Percentiles rank a stretch among this genome's conserved stretches.
These are phyloP conservation scores for Euphonia xanthogaster DNA, from an alignment of 2,797 vertebrate genomes.

Conservation along the genomic window DNA sequence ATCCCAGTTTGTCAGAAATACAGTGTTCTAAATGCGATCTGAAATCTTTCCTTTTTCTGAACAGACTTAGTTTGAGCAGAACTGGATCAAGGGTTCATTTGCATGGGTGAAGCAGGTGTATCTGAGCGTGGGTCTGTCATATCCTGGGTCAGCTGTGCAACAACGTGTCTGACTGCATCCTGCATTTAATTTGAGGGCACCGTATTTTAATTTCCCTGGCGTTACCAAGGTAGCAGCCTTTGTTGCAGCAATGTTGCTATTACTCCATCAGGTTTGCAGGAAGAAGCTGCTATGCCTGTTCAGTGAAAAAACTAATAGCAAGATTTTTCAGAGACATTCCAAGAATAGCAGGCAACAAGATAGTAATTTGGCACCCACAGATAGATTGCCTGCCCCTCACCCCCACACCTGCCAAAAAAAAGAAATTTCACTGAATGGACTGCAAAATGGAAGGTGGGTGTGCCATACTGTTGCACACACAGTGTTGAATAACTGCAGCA, in stretches of 20 bases:
- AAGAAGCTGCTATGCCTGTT: neutral
- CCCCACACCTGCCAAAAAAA: neutral
- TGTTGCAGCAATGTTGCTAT: neutral
- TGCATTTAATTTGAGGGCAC: neutral
- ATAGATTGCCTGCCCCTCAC: neutral
- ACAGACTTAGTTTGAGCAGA: neutral
- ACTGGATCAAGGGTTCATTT: neutral
- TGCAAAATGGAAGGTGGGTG: conserved; percentile 39
- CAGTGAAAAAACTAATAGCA: neutral
- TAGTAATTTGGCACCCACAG: conserved; percentile 17
- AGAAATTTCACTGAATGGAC: neutral
- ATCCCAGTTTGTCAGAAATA: neutral
- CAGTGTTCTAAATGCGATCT: neutral
- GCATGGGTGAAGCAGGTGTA: neutral
- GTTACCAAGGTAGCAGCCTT: neutral
- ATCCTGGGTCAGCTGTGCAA: neutral
- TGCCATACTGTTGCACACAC: conserved; percentile 18
- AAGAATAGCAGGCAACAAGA: neutral
- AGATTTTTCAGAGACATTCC: conserved; percentile 23
- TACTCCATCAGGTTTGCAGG: neutral
- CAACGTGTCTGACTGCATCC: neutral
- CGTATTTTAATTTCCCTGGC: neutral
- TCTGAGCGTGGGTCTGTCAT: neutral
- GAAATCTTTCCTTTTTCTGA: neutral
- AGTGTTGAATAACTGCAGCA: conserved; percentile 27